Evolutionary conservation across 2,888 invertebrate genomes (phyloP), one percentile per base, ranked within the genome.

Genomic region (Clitarchus hookeri): DNA sequence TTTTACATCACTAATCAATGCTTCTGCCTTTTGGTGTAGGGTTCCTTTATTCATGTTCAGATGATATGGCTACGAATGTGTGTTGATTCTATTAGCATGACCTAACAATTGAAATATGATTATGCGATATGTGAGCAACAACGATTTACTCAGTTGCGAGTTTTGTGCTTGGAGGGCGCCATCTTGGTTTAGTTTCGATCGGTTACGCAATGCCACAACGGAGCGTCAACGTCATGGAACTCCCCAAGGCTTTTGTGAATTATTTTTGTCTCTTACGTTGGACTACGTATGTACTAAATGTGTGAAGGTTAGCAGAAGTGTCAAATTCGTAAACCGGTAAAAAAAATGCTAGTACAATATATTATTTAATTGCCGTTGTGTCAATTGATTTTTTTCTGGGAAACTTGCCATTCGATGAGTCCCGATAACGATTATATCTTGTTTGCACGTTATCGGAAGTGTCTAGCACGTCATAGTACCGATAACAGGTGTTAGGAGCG

Each of bases 221-320:
- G 19, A n/a, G 65, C 65, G 65, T 65, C 65, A 16, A 65, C 65
- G 65, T 65, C 65, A 65, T 65, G 65, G 65, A 65, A 23, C 65
- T 65, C 65, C 65, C 65, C 65, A 65, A 65, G 65, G 65, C 65
- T 65, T 65, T n/a, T 65, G 65, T 65, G 65, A 23, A 65, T 65
- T 65, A 65, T 65, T 23, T 65, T 65, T 65, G n/a, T 65, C 65
- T 6, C 53, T 12, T 19, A 65, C 19, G 65, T 19, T 65, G 65
- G 2, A 65, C 8, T n/a, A 23, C 16, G 65, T 19, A 23, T 65
- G 65, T n/a, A 65, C 65, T 65, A 65, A n/a, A 65, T 23, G 65
- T 65, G 23, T 23, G 65, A 65, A 65, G 65, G 65, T 16, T 23
- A n/a, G 16, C 65, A 8, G 19, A 65, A 1, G 19, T 65, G 65